Conservation (phyloP, 2,888 invertebrate species). For the Rutpela maculata region DNA sequence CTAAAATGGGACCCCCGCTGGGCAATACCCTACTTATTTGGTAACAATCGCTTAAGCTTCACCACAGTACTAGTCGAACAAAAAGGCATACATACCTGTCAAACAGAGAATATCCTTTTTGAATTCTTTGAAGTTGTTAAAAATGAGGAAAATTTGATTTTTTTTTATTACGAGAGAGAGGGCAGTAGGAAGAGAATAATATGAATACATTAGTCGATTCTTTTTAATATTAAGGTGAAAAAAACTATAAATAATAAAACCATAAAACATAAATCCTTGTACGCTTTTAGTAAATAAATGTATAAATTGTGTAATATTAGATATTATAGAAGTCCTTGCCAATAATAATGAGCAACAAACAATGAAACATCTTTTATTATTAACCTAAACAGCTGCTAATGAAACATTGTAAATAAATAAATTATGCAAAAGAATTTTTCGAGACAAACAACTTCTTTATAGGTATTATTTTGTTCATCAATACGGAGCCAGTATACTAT, state of each 20-base stretch:
- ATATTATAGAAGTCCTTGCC: background rate
- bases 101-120: too few species aligned
- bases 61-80: too few species aligned
- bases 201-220: background rate
- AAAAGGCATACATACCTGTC: too few species aligned
- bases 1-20: too few species aligned
- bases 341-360: background rate
- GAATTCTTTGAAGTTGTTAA: background rate
- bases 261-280: background rate
- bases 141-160: background rate
- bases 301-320: background rate
- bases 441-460: too few species aligned
- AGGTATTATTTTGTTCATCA: background rate
- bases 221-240: background rate
- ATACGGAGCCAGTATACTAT: background rate
- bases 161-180: background rate
- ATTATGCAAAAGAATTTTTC: background rate
- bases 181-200: background rate
- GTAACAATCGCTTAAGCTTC: too few species aligned
- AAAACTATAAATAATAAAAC: too few species aligned
- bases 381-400: background rate
- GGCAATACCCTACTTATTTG: too few species aligned
- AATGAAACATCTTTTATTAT: constrained; percentile 1
- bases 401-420: background rate
- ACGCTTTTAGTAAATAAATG: background rate